These are phyloP conservation scores for Hyposoter didymator DNA, from an alignment of 2,888 invertebrate genomes.

Conservation along the genomic window DNA sequence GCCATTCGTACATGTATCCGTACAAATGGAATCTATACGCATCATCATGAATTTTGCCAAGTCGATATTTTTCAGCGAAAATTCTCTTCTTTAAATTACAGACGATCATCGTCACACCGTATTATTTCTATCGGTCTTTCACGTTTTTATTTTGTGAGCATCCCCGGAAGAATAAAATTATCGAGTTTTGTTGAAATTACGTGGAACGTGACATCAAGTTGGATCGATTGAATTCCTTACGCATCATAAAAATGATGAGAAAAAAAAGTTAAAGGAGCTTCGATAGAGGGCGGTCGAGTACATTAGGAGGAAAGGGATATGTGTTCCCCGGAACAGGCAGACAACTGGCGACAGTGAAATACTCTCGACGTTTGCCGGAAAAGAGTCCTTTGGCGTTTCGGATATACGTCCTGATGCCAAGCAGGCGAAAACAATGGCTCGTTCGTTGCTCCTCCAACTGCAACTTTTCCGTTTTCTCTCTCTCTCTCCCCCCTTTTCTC, in stretches of 20 bases:
- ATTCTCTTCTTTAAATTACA: slow-evolving; percentile 9
- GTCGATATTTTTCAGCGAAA: slow-evolving; percentile 26
- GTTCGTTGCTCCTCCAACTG: slow-evolving; percentile 64
- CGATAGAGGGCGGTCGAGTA: background rate
- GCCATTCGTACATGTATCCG: background rate
- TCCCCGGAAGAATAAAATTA: background rate
- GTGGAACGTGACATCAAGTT: background rate
- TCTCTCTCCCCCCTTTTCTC: slow-evolving; percentile 30
- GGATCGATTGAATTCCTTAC: background rate
- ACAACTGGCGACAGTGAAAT: slow-evolving; percentile 30
- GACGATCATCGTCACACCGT: slow-evolving; percentile 20
- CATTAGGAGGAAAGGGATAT: slow-evolving; percentile 24
- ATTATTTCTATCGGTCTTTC: slow-evolving; percentile 11
- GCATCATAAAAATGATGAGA: background rate
- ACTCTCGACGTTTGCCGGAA: slow-evolving; percentile 60
- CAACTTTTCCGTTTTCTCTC: slow-evolving; percentile 50
- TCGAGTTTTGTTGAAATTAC: background rate
- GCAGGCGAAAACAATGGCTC: slow-evolving; percentile 78
- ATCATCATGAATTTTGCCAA: slow-evolving; percentile 10
- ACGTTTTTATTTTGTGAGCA: background rate
- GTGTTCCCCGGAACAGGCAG: background rate
- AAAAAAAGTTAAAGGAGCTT: background rate
- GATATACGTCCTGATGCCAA: slow-evolving; percentile 74
- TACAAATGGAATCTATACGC: slow-evolving; percentile 1
- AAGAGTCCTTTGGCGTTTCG: slow-evolving; percentile 65